Conservation (phyloP, 2,797 vertebrate species). For the Acrocephalus scirpaceus region DNA sequence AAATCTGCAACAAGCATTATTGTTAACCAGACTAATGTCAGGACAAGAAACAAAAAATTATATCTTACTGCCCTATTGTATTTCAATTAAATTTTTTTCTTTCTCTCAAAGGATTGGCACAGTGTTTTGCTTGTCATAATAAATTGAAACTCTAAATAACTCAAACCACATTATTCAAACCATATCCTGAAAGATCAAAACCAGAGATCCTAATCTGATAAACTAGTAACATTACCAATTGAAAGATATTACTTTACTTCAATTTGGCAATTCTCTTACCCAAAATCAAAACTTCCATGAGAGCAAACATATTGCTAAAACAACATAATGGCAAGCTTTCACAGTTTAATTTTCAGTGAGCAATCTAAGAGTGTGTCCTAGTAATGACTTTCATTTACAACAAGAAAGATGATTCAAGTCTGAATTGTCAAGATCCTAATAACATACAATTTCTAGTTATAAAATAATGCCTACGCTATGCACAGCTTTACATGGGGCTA, state of each 20-base stretch:
- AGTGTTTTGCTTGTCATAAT: not conserved
- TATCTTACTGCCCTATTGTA: not conserved
- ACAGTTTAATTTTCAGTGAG: conserved; percentile 23
- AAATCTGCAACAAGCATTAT: not conserved
- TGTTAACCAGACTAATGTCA: not conserved
- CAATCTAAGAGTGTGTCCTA: not conserved
- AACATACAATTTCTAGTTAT: not conserved
- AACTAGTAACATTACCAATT: not conserved
- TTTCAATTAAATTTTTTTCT: not conserved
- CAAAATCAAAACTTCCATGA: not conserved
- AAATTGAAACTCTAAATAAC: not conserved
- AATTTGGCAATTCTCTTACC: not conserved
- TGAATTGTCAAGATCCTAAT: not conserved
- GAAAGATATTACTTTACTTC: not conserved
- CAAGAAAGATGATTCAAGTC: not conserved
- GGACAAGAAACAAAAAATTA: not conserved
- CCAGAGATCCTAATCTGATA: not conserved
- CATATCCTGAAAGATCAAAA: not conserved
- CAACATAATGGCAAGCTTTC: not conserved
- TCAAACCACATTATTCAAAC: not conserved
- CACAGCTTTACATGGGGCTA: not conserved
- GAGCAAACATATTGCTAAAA: not conserved
- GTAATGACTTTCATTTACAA: not conserved
- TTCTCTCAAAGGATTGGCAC: not conserved
- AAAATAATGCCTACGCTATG: not conserved